These are phyloP conservation scores for Planococcus citri DNA, from an alignment of 1,140 invertebrate species.

Conservation along the genomic window DNA sequence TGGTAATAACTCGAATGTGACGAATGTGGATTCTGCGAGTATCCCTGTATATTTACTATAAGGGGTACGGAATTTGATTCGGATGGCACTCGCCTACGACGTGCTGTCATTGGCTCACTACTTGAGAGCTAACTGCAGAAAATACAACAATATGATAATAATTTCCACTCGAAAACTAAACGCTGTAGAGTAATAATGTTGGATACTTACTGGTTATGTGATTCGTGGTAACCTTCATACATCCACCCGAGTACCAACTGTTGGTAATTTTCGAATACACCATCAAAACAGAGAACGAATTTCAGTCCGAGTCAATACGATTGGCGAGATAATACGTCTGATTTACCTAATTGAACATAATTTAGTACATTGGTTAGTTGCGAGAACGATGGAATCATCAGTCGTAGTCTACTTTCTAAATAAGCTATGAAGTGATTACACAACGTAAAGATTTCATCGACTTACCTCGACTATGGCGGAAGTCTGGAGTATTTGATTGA, in stretches of 20 bases:
- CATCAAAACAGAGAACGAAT: too few species aligned
- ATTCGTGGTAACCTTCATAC: neutral
- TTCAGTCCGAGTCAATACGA: too few species aligned
- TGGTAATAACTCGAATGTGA: neutral
- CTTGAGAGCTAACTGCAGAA: neutral
- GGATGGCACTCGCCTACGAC: constrained; percentile 33
- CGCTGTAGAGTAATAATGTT: neutral
- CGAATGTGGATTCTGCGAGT: neutral
- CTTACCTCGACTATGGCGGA: too few species aligned
- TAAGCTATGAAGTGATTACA: too few species aligned
- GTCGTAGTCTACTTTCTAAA: too few species aligned
- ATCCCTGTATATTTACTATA: neutral
- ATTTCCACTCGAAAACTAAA: neutral
- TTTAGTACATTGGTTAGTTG: too few species aligned
- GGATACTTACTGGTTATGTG: neutral
- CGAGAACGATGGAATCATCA: too few species aligned
- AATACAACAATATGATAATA: neutral
- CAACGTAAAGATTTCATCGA: too few species aligned
- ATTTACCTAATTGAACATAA: too few species aligned
- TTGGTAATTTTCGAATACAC: too few species aligned
- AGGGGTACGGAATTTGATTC: constrained; percentile 33
- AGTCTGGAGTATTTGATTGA: too few species aligned
- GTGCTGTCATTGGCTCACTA: constrained; percentile 32
- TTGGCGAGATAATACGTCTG: too few species aligned
- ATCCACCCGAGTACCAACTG: neutral